These are phyloP conservation scores for Aspidoscelis tigris DNA, from an alignment of 2,113 vertebrate species.

Conservation along the genomic window DNA sequence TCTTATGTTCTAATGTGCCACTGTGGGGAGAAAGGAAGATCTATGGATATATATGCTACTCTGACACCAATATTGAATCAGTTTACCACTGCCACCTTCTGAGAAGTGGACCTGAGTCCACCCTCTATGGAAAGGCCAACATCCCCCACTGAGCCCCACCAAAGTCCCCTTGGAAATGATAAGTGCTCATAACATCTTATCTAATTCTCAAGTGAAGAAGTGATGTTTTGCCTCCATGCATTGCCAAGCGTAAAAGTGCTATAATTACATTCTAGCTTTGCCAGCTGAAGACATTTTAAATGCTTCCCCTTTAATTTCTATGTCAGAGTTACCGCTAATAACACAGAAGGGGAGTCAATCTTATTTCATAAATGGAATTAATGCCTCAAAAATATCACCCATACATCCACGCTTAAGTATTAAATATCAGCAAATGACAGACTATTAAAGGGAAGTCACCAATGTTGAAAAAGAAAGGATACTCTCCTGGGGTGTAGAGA, in stretches of 20 bases:
- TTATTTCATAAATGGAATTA: not conserved
- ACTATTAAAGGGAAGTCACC: conserved; percentile 66
- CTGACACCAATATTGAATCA: no score
- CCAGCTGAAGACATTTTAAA: conserved; percentile 10
- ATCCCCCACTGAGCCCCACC: no score
- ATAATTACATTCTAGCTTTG: not conserved
- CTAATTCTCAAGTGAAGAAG: no score
- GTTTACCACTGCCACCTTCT: no score
- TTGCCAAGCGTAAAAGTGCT: conserved; percentile 22
- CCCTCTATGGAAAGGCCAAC: no score
- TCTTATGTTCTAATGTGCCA: no score
- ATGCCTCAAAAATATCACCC: not conserved
- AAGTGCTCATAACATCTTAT: no score
- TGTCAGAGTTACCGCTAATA: conserved; percentile 52
- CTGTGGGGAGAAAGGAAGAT: no score
- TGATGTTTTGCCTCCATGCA: not conserved
- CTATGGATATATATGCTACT: no score
- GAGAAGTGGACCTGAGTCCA: no score
- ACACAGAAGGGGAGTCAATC: conserved; percentile 43
- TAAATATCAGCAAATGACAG: conserved; percentile 62
- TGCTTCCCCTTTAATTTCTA: conserved; percentile 59
- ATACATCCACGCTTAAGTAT: conserved; percentile 44
- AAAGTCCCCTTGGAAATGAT: no score
- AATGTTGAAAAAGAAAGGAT: conserved; percentile 60
- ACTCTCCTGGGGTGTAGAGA: conserved; percentile 51